Evolutionary conservation across 2,888 invertebrate species (phyloP).

Genomic region (Acanthosepion pharaonis): DNA sequence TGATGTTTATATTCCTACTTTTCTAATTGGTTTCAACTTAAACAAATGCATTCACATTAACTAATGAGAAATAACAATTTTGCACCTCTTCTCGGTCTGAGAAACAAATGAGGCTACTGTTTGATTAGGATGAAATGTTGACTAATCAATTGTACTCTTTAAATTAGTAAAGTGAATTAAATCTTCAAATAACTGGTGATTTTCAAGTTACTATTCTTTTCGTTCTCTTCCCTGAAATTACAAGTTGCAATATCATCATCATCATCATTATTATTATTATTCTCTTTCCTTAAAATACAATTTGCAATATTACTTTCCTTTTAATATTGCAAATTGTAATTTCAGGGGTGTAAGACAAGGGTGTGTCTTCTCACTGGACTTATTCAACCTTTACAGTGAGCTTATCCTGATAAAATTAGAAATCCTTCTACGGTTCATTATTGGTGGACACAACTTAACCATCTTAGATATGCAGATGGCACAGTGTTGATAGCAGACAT

Average conservation of each 20-base stretch:
- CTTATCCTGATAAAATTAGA: too few relatives aligned
- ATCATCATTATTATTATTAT: too few relatives aligned
- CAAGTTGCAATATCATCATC: neutral
- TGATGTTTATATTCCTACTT: conserved; percentile 17
- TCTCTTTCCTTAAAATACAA: neutral
- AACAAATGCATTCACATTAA: neutral
- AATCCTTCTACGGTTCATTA: too few relatives aligned
- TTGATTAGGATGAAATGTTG: neutral
- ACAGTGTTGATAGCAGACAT: too few relatives aligned
- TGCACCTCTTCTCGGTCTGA: neutral
- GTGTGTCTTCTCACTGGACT: too few relatives aligned
- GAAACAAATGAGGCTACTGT: neutral
- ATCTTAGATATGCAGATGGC: too few relatives aligned
- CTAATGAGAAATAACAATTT: neutral
- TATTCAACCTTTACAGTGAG: too few relatives aligned
- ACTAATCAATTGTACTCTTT: conserved; percentile 17
- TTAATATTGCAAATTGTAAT: neutral
- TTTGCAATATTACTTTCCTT: conserved; percentile 1
- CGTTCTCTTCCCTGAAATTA: neutral
- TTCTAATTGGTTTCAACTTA: neutral
- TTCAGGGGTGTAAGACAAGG: neutral
- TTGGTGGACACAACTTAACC: too few relatives aligned
- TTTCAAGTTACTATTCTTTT: neutral
- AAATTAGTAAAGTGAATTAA: conserved; percentile 4
- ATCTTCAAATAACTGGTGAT: neutral